phyloP scores from a whole-genome alignment of 2,888 invertebrate genomes.

The Homarus gammarus region DNA sequence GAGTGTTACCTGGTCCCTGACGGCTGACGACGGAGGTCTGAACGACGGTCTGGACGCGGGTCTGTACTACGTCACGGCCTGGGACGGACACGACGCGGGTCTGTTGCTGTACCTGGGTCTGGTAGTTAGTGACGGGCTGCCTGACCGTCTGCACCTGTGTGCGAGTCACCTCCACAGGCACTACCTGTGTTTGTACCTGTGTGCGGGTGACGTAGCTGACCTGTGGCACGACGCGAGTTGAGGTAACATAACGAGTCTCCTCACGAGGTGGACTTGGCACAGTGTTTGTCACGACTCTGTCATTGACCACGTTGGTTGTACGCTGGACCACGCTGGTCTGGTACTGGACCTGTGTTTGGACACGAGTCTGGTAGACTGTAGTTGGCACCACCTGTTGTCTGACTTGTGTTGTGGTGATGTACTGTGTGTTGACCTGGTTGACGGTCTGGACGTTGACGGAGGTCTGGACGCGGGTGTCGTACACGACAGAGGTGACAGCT shows the following conservation, averaged over 20 bases:
- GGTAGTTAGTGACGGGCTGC: conserved; percentile 47
- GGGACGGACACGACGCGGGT: conserved; percentile 61
- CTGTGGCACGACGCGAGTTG: conserved; percentile 63
- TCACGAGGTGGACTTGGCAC: conserved; percentile 48
- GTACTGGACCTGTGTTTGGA: conserved; percentile 57
- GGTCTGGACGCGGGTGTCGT: conserved; percentile 54
- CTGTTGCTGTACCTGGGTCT: conserved; percentile 41
- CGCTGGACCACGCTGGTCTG: conserved; percentile 48
- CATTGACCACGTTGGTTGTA: conserved; percentile 26
- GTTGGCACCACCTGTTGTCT: conserved; percentile 62
- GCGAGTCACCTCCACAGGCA: conserved; percentile 66
- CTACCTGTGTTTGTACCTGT: conserved; percentile 61
- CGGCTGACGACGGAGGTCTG: conserved; percentile 66
- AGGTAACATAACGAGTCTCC: conserved; percentile 51
- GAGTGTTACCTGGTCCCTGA: conserved; percentile 40
- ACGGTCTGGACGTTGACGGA: conserved; percentile 44
- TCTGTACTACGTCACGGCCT: conserved; percentile 46
- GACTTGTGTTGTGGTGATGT: conserved; percentile 53
- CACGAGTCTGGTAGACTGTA: conserved; percentile 54
- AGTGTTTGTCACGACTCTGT: conserved; percentile 60
- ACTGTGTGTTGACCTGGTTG: conserved; percentile 55
- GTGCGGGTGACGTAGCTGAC: conserved; percentile 65
- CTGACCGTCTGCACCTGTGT: conserved; percentile 61
- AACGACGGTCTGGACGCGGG: conserved; percentile 63
- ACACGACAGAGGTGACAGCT: conserved; percentile 52